phyloP scores from a whole-genome alignment of 2,888 invertebrate species.

The Drosophila subsilvestris region DNA sequence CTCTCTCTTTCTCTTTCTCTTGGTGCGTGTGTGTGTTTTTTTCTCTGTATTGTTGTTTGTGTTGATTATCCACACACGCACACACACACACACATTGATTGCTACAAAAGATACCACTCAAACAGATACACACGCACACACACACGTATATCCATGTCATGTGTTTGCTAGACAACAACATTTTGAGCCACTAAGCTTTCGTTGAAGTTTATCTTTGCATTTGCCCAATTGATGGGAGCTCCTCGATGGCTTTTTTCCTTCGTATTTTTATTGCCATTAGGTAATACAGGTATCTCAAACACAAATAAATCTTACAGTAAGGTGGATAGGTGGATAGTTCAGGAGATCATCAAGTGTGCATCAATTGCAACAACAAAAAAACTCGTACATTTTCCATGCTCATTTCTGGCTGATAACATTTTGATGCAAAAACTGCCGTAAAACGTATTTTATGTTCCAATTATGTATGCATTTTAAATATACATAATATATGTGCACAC shows the following conservation, averaged over 20 bases:
- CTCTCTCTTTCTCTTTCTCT: background rate
- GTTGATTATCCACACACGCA: slow-evolving; percentile 65
- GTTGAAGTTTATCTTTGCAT: slow-evolving; percentile 74
- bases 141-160: slow-evolving; percentile 50
- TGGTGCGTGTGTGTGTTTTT: slow-evolving; percentile 1
- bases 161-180: slow-evolving; percentile 61
- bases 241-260: slow-evolving; percentile 39
- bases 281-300: slow-evolving; percentile 55
- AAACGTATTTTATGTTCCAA: slow-evolving; percentile 19
- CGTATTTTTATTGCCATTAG: slow-evolving; percentile 51
- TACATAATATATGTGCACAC: background rate
- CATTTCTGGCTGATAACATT: slow-evolving; percentile 28
- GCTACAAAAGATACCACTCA: slow-evolving; percentile 14
- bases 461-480: slow-evolving; percentile 15
- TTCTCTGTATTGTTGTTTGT: slow-evolving; percentile 41
- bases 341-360: slow-evolving; percentile 22
- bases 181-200: slow-evolving; percentile 73
- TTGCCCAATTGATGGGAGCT: slow-evolving; percentile 66
- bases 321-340: background rate
- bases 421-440: slow-evolving; percentile 24
- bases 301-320: slow-evolving; percentile 54
- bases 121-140: slow-evolving; percentile 10
- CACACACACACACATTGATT: slow-evolving; percentile 17
- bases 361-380: slow-evolving; percentile 17
- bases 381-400: slow-evolving; percentile 52